phyloP scores from a whole-genome alignment of 2,888 invertebrate genomes.

The Morpho helenor region DNA sequence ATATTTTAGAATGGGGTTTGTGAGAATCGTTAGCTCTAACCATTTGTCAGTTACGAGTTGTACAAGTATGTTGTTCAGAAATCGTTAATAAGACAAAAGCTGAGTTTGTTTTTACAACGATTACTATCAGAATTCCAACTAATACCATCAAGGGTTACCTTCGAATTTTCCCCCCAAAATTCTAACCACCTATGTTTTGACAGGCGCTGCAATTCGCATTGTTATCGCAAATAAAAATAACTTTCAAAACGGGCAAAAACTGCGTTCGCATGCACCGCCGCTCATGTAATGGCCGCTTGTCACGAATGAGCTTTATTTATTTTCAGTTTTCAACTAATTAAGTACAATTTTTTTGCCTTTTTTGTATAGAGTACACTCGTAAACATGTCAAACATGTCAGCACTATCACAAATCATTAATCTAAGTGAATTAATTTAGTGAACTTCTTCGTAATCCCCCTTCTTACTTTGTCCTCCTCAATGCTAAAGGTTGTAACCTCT shows the following conservation, averaged over 20 bases:
- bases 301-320: constrained; percentile 37
- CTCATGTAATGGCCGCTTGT: constrained; percentile 38
- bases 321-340: constrained; percentile 33
- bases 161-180: neutral
- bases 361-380: constrained; percentile 15
- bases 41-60: too few species aligned
- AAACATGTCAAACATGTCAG: constrained; percentile 24
- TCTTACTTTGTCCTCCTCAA: too few species aligned
- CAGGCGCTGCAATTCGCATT: constrained; percentile 15
- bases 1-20: too few species aligned
- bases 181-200: neutral
- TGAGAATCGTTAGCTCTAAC: too few species aligned
- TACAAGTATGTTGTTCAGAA: too few species aligned
- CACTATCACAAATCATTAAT: constrained; percentile 21
- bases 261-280: constrained; percentile 42
- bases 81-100: too few species aligned
- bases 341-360: constrained; percentile 26
- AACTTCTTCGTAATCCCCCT: too few species aligned
- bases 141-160: neutral
- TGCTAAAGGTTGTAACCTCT: too few species aligned
- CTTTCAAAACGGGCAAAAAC: constrained; percentile 29
- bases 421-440: constrained; percentile 1
- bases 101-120: too few species aligned
- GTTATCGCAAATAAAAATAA: constrained; percentile 19
- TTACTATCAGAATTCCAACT: too few species aligned